Conservation (phyloP, 2,888 invertebrate species). For the Leptinotarsa juncta region DNA sequence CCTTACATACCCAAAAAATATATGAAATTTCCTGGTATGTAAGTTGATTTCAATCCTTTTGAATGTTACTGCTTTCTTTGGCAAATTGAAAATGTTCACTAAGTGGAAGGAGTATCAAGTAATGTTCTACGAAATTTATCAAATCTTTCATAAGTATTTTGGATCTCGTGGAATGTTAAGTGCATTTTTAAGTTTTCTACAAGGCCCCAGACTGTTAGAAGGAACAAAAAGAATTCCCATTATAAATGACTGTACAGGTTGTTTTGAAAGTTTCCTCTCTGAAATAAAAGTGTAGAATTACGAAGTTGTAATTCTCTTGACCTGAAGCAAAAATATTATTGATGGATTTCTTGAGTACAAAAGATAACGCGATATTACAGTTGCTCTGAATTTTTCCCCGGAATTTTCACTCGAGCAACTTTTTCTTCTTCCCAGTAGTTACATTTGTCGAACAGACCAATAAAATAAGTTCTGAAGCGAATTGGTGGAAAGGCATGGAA, state of each 20-base stretch:
- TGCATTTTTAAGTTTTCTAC: conserved; percentile 45
- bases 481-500: conserved; percentile 44
- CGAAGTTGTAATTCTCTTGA: conserved; percentile 59
- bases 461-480: conserved; percentile 50
- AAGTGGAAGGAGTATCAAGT: conserved; percentile 4
- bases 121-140: conserved; percentile 30
- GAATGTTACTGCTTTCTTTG: background rate
- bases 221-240: conserved; percentile 46
- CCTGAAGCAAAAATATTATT: conserved; percentile 59
- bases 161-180: conserved; percentile 40
- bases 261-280: conserved; percentile 47
- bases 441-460: conserved; percentile 51
- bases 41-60: no score
- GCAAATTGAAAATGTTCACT: conserved; percentile 1
- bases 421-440: conserved; percentile 46
- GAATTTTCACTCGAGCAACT: conserved; percentile 45
- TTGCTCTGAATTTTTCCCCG: conserved; percentile 47
- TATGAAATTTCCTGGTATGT: no score
- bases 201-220: conserved; percentile 41
- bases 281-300: conserved; percentile 54
- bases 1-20: no score
- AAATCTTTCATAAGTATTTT: conserved; percentile 31
- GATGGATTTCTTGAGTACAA: conserved; percentile 59
- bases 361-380: conserved; percentile 54
- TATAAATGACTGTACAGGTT: conserved; percentile 55